phyloP scores from a whole-genome alignment of 92 coral and sea anemone genomes.

The Desmophyllum pertusum region DNA sequence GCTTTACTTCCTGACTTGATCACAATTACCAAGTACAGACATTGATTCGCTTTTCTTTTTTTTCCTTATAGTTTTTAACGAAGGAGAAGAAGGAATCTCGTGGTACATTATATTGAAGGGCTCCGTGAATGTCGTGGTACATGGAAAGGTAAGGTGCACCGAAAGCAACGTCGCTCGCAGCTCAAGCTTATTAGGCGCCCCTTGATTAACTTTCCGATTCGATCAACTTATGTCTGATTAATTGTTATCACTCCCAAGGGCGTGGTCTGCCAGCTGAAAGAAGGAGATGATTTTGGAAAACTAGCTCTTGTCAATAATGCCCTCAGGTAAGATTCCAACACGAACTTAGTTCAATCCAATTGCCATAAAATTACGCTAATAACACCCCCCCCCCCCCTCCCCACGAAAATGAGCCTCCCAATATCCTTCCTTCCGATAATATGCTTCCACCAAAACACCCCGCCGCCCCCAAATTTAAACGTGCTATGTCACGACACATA shows the following conservation, averaged over 20 bases:
- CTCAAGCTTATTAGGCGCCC: background rate
- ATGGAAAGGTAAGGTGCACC: constrained; percentile 70
- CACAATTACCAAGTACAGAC: background rate
- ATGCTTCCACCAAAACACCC: no score
- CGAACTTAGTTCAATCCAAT: no score
- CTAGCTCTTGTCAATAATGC: constrained; percentile 84
- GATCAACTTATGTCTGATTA: background rate
- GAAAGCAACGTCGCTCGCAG: background rate
- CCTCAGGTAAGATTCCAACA: constrained; percentile 49
- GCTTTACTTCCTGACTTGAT: no score
- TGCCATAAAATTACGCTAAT: no score
- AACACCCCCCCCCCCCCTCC: no score
- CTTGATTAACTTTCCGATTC: background rate
- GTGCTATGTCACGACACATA: no score
- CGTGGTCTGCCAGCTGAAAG: constrained; percentile 77
- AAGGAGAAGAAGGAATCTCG: constrained; percentile 81
- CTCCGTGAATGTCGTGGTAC: constrained; percentile 77
- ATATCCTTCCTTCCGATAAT: no score
- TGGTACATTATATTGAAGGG: constrained; percentile 91
- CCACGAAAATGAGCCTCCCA: no score
- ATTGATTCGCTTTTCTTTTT: background rate
- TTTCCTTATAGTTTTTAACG: constrained; percentile 56
- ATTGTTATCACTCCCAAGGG: constrained; percentile 47
- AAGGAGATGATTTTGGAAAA: constrained; percentile 88
- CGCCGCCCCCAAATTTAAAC: no score